These are phyloP conservation scores for Pterocles gutturalis DNA, from an alignment of 2,113 vertebrate species.

Conservation along the genomic window DNA sequence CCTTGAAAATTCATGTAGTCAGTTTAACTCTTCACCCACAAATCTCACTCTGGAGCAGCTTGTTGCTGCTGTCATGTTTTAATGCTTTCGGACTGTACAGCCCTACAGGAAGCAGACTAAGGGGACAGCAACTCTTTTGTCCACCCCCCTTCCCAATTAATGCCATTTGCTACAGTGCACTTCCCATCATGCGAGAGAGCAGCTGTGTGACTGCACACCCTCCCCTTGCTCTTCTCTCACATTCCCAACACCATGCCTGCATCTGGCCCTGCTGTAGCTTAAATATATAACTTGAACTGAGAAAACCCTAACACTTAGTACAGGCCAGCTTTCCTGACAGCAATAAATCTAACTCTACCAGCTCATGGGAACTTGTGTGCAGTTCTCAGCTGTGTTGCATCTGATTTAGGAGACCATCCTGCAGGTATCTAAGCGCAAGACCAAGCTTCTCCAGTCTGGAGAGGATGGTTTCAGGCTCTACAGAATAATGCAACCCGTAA, in stretches of 20 bases:
- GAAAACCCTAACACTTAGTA: not conserved
- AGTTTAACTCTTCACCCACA: not conserved
- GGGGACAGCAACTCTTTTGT: not conserved
- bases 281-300: rapidly evolving
- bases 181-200: not conserved
- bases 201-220: not conserved
- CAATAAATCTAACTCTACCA: not conserved
- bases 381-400: not conserved
- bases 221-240: not conserved
- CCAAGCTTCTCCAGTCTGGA: not conserved
- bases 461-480: not conserved
- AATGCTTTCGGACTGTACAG: not conserved
- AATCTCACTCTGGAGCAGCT: not conserved
- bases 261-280: not conserved
- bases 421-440: not conserved
- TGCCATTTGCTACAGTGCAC: not conserved
- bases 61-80: not conserved
- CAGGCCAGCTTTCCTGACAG: not conserved
- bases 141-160: not conserved
- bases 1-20: not conserved
- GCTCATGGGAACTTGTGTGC: not conserved
- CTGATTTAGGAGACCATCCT: not conserved
- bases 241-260: not conserved
- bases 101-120: not conserved
- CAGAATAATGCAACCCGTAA: not conserved